These are phyloP conservation scores for Prostheceraeus crozeri DNA, from an alignment of 2,888 invertebrate genomes.

Conservation along the genomic window DNA sequence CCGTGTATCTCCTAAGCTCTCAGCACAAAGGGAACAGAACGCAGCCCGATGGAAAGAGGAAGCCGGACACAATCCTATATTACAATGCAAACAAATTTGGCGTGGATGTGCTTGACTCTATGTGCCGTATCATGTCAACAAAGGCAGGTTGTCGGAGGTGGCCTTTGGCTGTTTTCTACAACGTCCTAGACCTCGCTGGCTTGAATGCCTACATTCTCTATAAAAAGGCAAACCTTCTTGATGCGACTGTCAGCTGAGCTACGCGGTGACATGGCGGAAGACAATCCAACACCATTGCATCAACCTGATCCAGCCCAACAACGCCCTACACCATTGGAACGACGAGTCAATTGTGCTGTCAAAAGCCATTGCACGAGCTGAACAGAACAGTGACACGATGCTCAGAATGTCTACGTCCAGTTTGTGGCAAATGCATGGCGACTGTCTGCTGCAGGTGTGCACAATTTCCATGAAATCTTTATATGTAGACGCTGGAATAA, in stretches of 20 bases:
- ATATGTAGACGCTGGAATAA: too few species aligned
- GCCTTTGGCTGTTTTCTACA: conserved; percentile 20
- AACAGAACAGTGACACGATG: too few species aligned
- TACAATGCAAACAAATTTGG: conserved; percentile 21
- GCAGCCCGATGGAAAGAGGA: conserved; percentile 15
- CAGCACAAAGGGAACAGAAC: too few species aligned
- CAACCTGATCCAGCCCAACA: too few species aligned
- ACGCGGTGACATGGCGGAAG: conserved; percentile 12
- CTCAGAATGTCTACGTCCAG: too few species aligned
- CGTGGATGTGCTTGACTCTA: conserved; percentile 15
- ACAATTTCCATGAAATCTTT: too few species aligned
- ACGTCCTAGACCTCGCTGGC: conserved; percentile 13
- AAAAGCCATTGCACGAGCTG: too few species aligned
- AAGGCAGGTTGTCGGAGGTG: conserved; percentile 5
- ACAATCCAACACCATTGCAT: conserved; percentile 13
- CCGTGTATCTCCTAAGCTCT: background rate
- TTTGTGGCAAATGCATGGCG: too few species aligned
- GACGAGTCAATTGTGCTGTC: too few species aligned
- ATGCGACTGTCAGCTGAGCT: conserved; percentile 14
- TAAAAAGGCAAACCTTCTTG: conserved; percentile 1
- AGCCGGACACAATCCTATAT: conserved; percentile 5
- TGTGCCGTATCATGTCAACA: conserved; percentile 19
- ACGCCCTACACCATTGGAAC: conserved; percentile 6
- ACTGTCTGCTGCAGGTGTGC: too few species aligned
- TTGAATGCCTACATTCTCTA: conserved; percentile 14